phyloP scores from a whole-genome alignment of 2,113 vertebrate species.

The Melanostigma gelatinosum region DNA sequence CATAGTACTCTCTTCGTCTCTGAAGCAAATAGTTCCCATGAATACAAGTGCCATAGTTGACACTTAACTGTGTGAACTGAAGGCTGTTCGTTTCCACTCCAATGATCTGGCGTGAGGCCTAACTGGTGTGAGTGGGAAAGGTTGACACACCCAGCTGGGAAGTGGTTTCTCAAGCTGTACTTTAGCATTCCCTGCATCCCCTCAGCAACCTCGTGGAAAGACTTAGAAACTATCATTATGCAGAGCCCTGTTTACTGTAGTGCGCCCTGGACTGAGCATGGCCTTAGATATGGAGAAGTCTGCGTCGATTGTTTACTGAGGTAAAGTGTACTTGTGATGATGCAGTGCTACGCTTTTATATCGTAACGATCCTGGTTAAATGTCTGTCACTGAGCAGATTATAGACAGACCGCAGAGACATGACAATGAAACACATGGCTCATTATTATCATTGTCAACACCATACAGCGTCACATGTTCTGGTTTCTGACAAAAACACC shows the following conservation, averaged over 20 bases:
- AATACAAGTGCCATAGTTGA: slow-evolving; percentile 55
- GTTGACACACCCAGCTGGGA: slow-evolving; percentile 78
- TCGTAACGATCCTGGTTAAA: not conserved
- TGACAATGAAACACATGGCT: not conserved
- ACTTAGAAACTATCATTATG: slow-evolving; percentile 81
- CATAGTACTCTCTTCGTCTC: slow-evolving; percentile 52
- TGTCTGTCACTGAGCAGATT: slow-evolving; percentile 10
- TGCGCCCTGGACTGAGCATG: slow-evolving; percentile 40
- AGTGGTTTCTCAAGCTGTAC: slow-evolving; percentile 78
- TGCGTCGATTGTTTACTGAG: slow-evolving; percentile 33
- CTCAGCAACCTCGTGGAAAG: slow-evolving; percentile 71
- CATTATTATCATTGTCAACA: not conserved
- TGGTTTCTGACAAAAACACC: not conserved
- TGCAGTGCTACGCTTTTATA: slow-evolving; percentile 3
- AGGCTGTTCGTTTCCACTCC: slow-evolving; percentile 74
- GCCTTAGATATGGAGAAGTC: slow-evolving; percentile 29
- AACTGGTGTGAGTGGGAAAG: slow-evolving; percentile 66
- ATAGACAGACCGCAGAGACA: not conserved
- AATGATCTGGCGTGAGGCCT: slow-evolving; percentile 67
- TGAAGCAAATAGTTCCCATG: slow-evolving; percentile 64
- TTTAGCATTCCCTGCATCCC: slow-evolving; percentile 72
- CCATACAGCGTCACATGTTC: not conserved
- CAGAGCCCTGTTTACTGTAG: slow-evolving; percentile 68
- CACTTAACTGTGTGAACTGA: slow-evolving; percentile 66
- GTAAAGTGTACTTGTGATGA: slow-evolving; percentile 28